These are phyloP conservation scores for Leucophenga montana DNA, from an alignment of 2,888 invertebrate genomes.

Conservation along the genomic window DNA sequence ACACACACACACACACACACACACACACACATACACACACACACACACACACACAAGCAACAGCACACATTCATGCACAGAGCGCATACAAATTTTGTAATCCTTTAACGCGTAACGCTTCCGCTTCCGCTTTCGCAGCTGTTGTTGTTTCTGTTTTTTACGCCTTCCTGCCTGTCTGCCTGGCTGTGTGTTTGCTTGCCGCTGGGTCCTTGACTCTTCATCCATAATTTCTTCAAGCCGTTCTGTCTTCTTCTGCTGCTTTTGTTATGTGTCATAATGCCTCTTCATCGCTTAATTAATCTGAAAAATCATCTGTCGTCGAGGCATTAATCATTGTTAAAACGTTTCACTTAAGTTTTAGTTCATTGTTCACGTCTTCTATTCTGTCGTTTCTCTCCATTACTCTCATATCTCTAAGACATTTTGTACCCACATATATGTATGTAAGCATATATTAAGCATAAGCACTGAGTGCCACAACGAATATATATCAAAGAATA, in stretches of 20 bases:
- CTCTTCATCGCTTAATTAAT: slow-evolving; percentile 68
- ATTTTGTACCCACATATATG: too few species aligned
- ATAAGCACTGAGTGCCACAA: slow-evolving; percentile 54
- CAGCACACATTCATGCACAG: not conserved
- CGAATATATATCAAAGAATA: slow-evolving; percentile 53
- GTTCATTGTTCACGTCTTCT: slow-evolving; percentile 49
- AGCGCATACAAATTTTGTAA: slow-evolving; percentile 59
- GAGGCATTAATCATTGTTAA: slow-evolving; percentile 67
- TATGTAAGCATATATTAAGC: slow-evolving; percentile 35
- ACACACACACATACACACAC: too few species aligned
- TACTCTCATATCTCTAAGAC: too few species aligned
- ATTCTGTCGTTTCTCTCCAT: not conserved
- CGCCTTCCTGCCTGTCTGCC: slow-evolving; percentile 47
- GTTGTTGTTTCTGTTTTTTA: too few species aligned
- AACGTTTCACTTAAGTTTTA: slow-evolving; percentile 61
- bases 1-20: slow-evolving; percentile 24
- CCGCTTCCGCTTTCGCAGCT: slow-evolving; percentile 39
- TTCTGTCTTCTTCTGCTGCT: slow-evolving; percentile 26
- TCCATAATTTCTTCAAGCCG: slow-evolving; percentile 14
- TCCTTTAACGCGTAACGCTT: slow-evolving; percentile 62
- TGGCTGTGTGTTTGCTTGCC: slow-evolving; percentile 38
- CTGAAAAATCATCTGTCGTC: slow-evolving; percentile 67
- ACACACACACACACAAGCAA: too few species aligned
- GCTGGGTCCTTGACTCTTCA: slow-evolving; percentile 27
- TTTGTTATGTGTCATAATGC: slow-evolving; percentile 57